phyloP scores from a whole-genome alignment of 2,888 invertebrate species.

The Perdita meconis region DNA sequence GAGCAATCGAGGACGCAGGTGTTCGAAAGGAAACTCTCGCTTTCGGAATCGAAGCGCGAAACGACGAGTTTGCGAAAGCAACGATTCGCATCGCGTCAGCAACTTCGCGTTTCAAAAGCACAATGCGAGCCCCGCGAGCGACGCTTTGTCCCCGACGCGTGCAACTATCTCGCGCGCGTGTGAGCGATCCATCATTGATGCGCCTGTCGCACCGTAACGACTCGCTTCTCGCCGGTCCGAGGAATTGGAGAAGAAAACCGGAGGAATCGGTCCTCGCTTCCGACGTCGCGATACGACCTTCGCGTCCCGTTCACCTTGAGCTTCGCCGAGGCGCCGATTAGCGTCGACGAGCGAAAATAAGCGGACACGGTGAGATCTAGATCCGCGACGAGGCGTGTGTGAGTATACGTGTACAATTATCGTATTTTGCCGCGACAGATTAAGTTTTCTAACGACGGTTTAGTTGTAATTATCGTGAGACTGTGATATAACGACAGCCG shows the following conservation, averaged over 20 bases:
- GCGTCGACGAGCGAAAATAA: constrained; percentile 39
- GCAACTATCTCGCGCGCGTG: constrained; percentile 50
- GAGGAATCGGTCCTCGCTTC: constrained; percentile 51
- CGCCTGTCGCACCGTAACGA: constrained; percentile 44
- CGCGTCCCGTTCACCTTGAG: constrained; percentile 44
- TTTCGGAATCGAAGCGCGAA: constrained; percentile 10
- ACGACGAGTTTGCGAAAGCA: neutral
- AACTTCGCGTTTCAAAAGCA: constrained; percentile 33
- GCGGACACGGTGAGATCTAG: neutral
- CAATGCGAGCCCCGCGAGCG: constrained; percentile 40
- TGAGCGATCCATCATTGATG: constrained; percentile 59
- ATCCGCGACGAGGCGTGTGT: constrained; percentile 18
- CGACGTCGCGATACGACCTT: constrained; percentile 54
- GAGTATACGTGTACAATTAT: constrained; percentile 55
- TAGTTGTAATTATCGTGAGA: constrained; percentile 79
- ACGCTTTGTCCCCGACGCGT: constrained; percentile 43
- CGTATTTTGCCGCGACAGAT: constrained; percentile 55
- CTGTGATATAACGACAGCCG: constrained; percentile 78
- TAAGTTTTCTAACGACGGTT: constrained; percentile 71
- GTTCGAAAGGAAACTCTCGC: neutral
- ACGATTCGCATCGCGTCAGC: constrained; percentile 7
- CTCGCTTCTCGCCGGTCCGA: constrained; percentile 20
- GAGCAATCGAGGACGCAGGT: neutral
- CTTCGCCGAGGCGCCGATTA: constrained; percentile 58
- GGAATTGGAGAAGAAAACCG: constrained; percentile 1